phyloP scores from a whole-genome alignment of 2,888 invertebrate genomes.

The Parochlus steinenii region DNA sequence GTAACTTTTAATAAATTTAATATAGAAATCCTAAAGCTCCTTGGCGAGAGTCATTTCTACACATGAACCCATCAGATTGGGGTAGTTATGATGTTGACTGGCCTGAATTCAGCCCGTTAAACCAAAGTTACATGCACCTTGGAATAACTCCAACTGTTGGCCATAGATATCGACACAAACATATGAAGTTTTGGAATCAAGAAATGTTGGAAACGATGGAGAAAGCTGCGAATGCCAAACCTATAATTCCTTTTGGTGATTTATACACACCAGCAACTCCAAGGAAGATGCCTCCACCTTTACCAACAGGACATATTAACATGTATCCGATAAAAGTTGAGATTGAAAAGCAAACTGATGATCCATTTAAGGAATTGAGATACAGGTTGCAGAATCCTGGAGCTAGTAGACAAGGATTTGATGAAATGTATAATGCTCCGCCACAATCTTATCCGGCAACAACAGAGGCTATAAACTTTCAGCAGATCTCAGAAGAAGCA shows the following conservation, averaged over 20 bases:
- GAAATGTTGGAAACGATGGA: slow-evolving; percentile 57
- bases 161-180: slow-evolving; percentile 57
- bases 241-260: slow-evolving; percentile 13
- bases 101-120: slow-evolving; percentile 62
- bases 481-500: slow-evolving; percentile 17
- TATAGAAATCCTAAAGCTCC: slow-evolving; percentile 68
- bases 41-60: slow-evolving; percentile 43
- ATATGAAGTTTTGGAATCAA: slow-evolving; percentile 73
- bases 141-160: slow-evolving; percentile 60
- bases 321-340: slow-evolving; percentile 12
- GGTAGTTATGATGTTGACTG: slow-evolving; percentile 56
- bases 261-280: slow-evolving; percentile 15
- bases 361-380: slow-evolving; percentile 15
- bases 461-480: slow-evolving; percentile 10
- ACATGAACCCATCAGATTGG: slow-evolving; percentile 48
- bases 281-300: slow-evolving; percentile 19
- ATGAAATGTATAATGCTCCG: slow-evolving; percentile 13
- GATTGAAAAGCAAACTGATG: slow-evolving; percentile 15
- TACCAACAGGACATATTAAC: slow-evolving; percentile 12
- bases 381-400: slow-evolving; percentile 12
- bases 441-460: slow-evolving; percentile 15
- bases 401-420: slow-evolving; percentile 18
- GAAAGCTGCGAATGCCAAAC: slow-evolving; percentile 21
- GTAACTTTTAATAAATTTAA: slow-evolving; percentile 24
- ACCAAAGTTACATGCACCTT: slow-evolving; percentile 58